Evolutionary conservation across 2,797 vertebrate genomes (phyloP), one percentile per base, ranked within the genome.

Genomic region (Meda fulgida): DNA sequence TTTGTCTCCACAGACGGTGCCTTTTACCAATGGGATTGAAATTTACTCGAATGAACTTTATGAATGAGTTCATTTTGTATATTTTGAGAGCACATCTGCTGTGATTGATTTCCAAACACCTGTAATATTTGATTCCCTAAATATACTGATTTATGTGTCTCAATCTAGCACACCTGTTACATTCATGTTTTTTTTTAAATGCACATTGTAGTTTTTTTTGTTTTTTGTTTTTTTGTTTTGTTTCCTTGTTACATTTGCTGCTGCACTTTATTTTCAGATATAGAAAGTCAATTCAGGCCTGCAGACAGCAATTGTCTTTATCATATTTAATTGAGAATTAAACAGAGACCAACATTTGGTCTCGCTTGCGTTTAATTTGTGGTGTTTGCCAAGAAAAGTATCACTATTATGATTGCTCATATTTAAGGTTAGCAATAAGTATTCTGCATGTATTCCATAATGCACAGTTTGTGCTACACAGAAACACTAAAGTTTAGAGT

Each of bases 231-330:
- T 66, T 67, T 40, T 4, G 65, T 43, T 55, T 53, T 23, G 38
- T 67, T 13, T 13, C 19, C 26, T 46, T 86, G 87, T 88, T 87
- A 86, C 84, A 63, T 86, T 65, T 48, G 84, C 90, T 89, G 87
- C 81, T 87, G 88, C 85, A 87, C 81, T 89, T 89, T 86, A 82
- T 84, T 72, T 88, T 87, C 53, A 78, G 60, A 88, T 69, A 81
- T 86, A 69, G 51, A 67, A 69, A 73, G 63, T 83, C 38, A 65
- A 58, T 86, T 80, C 69, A 77, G 80, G 60, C 75, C 53, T 66
- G 66, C 86, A 84, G 81, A 80, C 84, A 51, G 66, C 67, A 70
- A 84, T 36, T 78, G 80, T 81, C 58, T 87, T 84, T 81, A 69
- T 78, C 55, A 51, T 85, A 76, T 84, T 81, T 72, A 84, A 85